Evolutionary conservation across 2,797 vertebrate genomes (phyloP).

Genomic region (Scarus forsteni): DNA sequence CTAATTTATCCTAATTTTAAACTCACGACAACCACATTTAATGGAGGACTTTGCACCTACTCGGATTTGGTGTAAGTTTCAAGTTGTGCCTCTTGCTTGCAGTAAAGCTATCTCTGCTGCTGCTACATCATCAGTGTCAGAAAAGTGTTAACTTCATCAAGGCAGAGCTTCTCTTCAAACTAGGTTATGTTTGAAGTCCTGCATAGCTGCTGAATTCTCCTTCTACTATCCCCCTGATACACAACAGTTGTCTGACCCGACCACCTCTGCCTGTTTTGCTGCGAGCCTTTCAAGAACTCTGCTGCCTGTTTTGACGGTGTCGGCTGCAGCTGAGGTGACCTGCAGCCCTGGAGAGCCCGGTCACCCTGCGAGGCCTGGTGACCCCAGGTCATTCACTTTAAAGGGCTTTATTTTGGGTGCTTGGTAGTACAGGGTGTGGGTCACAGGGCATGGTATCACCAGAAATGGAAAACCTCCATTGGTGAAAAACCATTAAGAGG

Average conservation of each 20-base stretch:
- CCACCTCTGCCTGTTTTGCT: slow-evolving; percentile 12
- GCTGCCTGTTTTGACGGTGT: slow-evolving; percentile 37
- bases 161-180: too few species aligned
- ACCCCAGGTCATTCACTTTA: slow-evolving; percentile 53
- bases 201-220: neutral
- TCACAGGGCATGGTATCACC: slow-evolving; percentile 35
- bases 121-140: too few species aligned
- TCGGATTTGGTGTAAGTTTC: too few species aligned
- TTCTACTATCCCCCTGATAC: slow-evolving; percentile 13
- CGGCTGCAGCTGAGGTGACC: slow-evolving; percentile 19
- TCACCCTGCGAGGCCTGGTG: slow-evolving; percentile 14
- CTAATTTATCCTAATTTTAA: too few species aligned
- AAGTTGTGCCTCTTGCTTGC: too few species aligned
- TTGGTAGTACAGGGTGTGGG: slow-evolving; percentile 2
- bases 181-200: too few species aligned
- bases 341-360: slow-evolving; percentile 1
- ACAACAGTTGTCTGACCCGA: slow-evolving; percentile 29
- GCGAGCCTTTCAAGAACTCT: slow-evolving; percentile 31
- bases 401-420: slow-evolving; percentile 67
- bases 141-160: too few species aligned
- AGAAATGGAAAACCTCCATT: slow-evolving; percentile 40
- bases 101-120: too few species aligned
- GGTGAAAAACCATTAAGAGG: slow-evolving; percentile 41
- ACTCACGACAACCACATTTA: too few species aligned
- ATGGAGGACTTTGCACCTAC: too few species aligned